A percentile compares a stretch with the other conserved stretches of the same genome.
These are phyloP conservation scores for Catocala sponsa DNA, from an alignment of 2,888 invertebrate genomes.

Conservation along the genomic window DNA sequence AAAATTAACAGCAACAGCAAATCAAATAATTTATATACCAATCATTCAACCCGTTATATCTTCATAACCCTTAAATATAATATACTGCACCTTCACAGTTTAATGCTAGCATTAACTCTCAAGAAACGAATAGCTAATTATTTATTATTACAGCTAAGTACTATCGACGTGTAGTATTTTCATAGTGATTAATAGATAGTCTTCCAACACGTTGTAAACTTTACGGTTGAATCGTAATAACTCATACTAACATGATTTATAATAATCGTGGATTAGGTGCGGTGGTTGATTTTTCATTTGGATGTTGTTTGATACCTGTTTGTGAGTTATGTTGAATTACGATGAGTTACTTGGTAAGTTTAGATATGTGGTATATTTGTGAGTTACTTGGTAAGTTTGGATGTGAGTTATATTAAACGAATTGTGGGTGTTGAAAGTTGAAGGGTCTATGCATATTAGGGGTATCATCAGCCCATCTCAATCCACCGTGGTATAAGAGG, in stretches of 20 bases:
- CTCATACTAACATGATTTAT: conserved; percentile 4
- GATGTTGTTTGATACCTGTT: neutral
- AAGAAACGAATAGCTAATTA: neutral
- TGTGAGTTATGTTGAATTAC: too few species aligned
- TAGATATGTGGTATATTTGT: too few species aligned
- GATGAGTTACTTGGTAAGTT: too few species aligned
- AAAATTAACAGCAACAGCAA: too few species aligned
- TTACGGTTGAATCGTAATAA: conserved; percentile 9
- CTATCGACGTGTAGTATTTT: neutral
- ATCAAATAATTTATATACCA: too few species aligned
- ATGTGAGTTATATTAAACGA: too few species aligned
- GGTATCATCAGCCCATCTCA: too few species aligned
- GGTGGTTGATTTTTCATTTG: neutral
- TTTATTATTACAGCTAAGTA: conserved; percentile 3
- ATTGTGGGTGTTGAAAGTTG: too few species aligned
- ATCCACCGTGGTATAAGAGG: too few species aligned
- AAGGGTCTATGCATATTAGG: too few species aligned
- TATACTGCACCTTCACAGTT: neutral
- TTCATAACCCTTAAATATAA: neutral
- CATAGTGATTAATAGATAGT: conserved; percentile 11
- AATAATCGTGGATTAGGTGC: neutral
- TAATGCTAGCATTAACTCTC: neutral
- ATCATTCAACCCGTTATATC: too few species aligned
- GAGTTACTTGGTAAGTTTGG: too few species aligned
- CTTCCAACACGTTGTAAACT: conserved; percentile 6